Evolutionary conservation across 2,797 vertebrate genomes (phyloP).

Genomic region (Benthosema pterotum): DNA sequence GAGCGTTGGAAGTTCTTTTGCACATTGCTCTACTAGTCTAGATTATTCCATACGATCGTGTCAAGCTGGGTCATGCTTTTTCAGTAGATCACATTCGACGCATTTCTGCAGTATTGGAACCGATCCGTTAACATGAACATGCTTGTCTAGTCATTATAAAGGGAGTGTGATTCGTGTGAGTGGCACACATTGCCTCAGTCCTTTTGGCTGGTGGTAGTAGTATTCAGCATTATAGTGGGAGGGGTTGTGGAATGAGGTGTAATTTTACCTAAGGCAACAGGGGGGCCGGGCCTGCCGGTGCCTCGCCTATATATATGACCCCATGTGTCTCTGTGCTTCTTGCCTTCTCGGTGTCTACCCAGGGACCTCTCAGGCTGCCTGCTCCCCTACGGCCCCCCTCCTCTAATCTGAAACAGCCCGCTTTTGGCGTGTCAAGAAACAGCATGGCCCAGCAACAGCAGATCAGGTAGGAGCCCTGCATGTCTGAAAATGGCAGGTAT

Average conservation of each 20-base stretch:
- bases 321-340: constrained; percentile 34
- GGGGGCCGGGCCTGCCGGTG: constrained; percentile 28
- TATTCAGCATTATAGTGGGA: constrained; percentile 32
- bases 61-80: too few species aligned
- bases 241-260: constrained; percentile 52
- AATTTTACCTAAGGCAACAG: constrained; percentile 28
- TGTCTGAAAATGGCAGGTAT: background rate
- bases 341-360: constrained; percentile 63
- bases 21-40: background rate
- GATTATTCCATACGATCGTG: too few species aligned
- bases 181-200: constrained; percentile 19
- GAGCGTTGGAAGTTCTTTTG: background rate
- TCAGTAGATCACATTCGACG: too few species aligned
- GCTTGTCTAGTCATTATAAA: constrained; percentile 12
- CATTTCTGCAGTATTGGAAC: background rate
- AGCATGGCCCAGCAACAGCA: constrained; percentile 73
- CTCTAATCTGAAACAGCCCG: constrained; percentile 30
- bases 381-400: constrained; percentile 43
- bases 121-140: background rate
- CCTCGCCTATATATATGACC: constrained; percentile 65
- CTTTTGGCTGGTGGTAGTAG: constrained; percentile 34
- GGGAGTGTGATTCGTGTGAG: constrained; percentile 24
- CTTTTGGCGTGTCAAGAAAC: constrained; percentile 23
- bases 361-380: constrained; percentile 65
- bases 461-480: constrained; percentile 62